Conservation (phyloP, 2,797 vertebrate genomes). For the Muscicapa striata region DNA sequence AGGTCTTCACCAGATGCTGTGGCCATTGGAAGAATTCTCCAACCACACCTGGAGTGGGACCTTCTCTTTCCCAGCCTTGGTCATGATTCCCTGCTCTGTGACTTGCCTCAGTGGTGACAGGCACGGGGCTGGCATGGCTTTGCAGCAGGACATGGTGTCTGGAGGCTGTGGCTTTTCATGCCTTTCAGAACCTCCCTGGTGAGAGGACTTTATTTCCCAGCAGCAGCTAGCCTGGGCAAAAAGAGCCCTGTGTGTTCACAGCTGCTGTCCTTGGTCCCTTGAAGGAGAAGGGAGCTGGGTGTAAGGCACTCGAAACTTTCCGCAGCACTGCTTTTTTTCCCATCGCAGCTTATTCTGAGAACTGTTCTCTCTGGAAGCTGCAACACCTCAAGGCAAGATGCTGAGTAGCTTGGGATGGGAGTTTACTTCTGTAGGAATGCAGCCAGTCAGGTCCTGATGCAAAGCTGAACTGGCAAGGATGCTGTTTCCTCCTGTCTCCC, state of each 20-base stretch:
- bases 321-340: background rate
- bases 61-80: background rate
- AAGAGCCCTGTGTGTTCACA: background rate
- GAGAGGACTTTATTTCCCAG: background rate
- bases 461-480: conserved; percentile 38
- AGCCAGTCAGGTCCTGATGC: conserved; percentile 50
- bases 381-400: conserved; percentile 51
- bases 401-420: conserved; percentile 45
- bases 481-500: background rate
- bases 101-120: background rate
- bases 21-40: background rate
- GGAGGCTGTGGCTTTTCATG: background rate
- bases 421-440: conserved; percentile 41
- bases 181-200: background rate
- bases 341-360: conserved; percentile 9
- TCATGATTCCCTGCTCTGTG: background rate
- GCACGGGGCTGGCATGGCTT: accelerated
- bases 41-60: accelerated
- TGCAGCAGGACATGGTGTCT: accelerated
- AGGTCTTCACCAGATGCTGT: accelerated
- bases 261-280: background rate
- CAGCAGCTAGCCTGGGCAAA: background rate
- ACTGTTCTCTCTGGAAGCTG: background rate
- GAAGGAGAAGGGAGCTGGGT: background rate
- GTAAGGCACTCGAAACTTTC: background rate